phyloP scores from a whole-genome alignment of 1,140 invertebrate species.

The Drosophila ogumai region DNA sequence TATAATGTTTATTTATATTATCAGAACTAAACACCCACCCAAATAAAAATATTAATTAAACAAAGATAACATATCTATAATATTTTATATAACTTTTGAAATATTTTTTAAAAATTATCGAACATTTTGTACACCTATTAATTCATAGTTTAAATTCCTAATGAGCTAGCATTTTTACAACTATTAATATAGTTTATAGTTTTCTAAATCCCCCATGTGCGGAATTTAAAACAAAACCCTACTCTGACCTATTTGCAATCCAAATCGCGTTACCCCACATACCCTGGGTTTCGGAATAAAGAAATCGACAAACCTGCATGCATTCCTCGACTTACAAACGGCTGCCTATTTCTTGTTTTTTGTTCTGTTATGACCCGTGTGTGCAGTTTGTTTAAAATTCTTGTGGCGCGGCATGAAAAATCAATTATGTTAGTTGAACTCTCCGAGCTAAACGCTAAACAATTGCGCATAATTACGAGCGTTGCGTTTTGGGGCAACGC shows the following conservation, averaged over 20 bases:
- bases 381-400: slow-evolving; percentile 57
- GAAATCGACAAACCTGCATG: slow-evolving; percentile 28
- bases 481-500: slow-evolving; percentile 35
- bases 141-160: too few relatives aligned
- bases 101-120: too few relatives aligned
- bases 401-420: slow-evolving; percentile 65
- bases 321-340: slow-evolving; percentile 21
- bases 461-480: slow-evolving; percentile 80
- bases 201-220: too few relatives aligned
- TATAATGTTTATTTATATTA: too few relatives aligned
- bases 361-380: slow-evolving; percentile 32
- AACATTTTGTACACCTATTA: too few relatives aligned
- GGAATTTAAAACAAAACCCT: not conserved
- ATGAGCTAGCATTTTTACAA: too few relatives aligned
- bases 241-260: slow-evolving; percentile 8
- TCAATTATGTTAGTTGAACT: slow-evolving; percentile 76
- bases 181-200: too few relatives aligned
- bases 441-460: slow-evolving; percentile 75
- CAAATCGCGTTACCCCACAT: slow-evolving; percentile 1
- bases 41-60: too few relatives aligned
- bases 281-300: slow-evolving; percentile 5
- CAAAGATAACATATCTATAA: too few relatives aligned
- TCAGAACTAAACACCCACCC: too few relatives aligned
- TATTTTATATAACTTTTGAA: too few relatives aligned
- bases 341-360: not conserved